Evolutionary conservation across 2,888 invertebrate species (phyloP).

Genomic region (Eupithecia insigniata): DNA sequence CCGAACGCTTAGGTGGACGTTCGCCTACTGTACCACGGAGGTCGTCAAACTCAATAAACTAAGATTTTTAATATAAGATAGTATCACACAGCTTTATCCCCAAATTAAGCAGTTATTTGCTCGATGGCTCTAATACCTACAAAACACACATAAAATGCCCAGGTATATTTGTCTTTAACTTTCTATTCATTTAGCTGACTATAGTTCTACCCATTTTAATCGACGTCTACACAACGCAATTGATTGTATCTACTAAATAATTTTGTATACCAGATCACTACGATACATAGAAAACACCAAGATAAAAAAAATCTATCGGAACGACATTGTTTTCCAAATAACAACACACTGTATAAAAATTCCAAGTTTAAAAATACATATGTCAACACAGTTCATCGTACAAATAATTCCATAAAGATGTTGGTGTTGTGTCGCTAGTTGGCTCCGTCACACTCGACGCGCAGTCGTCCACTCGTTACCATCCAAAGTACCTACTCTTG

Average conservation of each 20-base stretch:
- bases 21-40: no score
- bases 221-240: background rate
- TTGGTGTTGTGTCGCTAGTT: conserved; percentile 62
- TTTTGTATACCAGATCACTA: background rate
- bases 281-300: background rate
- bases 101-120: no score
- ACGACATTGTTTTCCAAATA: background rate
- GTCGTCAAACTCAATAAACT: background rate
- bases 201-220: background rate
- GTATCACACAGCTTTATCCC: no score
- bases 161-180: no score
- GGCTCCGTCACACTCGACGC: conserved; percentile 61
- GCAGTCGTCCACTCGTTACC: conserved; percentile 68
- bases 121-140: no score
- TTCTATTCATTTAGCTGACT: background rate
- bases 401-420: conserved; percentile 18
- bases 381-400: conserved; percentile 6
- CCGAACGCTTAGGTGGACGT: no score
- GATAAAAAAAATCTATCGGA: background rate
- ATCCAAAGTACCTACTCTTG: conserved; percentile 65
- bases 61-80: background rate
- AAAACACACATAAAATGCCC: no score
- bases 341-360: background rate
- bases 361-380: conserved; percentile 13
- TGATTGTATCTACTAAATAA: background rate